Evolutionary conservation across 30 jellyfish, hydroid and myxozoan species (phyloP), one percentile per base, ranked within the genome.

Genomic region (Cassiopea andromeda): DNA sequence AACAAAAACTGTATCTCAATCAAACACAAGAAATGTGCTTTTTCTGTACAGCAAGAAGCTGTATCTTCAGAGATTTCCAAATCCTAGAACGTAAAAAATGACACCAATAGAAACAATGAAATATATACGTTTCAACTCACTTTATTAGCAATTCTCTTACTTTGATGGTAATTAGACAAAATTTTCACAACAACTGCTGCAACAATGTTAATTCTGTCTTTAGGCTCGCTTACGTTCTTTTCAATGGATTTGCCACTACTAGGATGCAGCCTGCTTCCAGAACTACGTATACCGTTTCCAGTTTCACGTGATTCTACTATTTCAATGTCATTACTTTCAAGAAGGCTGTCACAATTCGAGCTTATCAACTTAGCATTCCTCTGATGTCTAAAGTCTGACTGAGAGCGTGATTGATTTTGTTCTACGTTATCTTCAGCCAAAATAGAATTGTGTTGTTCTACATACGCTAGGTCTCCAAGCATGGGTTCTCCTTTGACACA

Each of bases 141-240:
- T 91, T 92, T 92, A 78, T 69, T 66, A 19, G 85, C 87, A 18
- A 92, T 92, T 58, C 93, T 72, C 10, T 72, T 64, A 17, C 59
- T 67, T 27, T 92, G 93, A 75, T 80, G 72, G 60, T 92, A 92
- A 16, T 81, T 81, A 16, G 98, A 86, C 43, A 92, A 76, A 50
- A 67, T 60, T 64, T 87, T 87, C 46, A 92, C 98, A 54, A 92
- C 98, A 82, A 69, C 58, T 44, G 85, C 92, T 54, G 98, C 98
- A 8, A 77, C 92, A 1, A 50, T 46, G 58, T 92, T 92, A 54
- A 73, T 84, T 14, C 60, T 79, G 15, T 64, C 73, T 17, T 64
- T 64, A 9, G 73, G 73, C 15, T 14, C 15, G 43, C 27, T 27
- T 64, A 2, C 73, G 73, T 2, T 64, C 15, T 14, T 7, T 17